These are phyloP conservation scores for Montipora cactus DNA, from an alignment of 64 coral and sea anemone genomes.

Conservation along the genomic window DNA sequence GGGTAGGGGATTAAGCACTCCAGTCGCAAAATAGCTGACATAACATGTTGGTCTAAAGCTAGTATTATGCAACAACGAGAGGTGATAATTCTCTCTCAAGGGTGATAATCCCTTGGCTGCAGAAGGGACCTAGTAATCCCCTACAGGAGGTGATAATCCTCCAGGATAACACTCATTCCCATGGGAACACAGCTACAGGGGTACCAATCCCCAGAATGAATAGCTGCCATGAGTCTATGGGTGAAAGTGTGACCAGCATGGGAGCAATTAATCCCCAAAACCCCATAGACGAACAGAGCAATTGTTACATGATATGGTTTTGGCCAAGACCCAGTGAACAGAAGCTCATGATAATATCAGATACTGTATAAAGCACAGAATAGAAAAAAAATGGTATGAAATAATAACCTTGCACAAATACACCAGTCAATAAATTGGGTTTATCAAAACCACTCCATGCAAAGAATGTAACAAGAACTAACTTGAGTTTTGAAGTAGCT, in stretches of 20 bases:
- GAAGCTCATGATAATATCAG: too few species aligned
- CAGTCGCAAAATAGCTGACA: conserved; percentile 20
- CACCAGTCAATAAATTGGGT: too few species aligned
- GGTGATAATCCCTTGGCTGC: too few species aligned
- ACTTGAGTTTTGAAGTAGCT: conserved; percentile 1
- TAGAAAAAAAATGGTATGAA: too few species aligned
- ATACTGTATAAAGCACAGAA: too few species aligned
- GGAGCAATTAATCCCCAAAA: conserved; percentile 1
- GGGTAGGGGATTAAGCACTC: conserved; percentile 42
- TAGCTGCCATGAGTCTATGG: conserved; percentile 6
- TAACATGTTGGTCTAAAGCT: conserved; percentile 33
- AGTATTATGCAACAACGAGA: conserved; percentile 33
- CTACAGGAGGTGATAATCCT: conserved; percentile 40
- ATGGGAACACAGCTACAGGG: conserved; percentile 36
- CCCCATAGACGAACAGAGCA: neutral
- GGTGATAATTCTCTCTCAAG: neutral
- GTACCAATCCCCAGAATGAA: conserved; percentile 13
- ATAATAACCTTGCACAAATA: too few species aligned
- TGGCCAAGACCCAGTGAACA: too few species aligned
- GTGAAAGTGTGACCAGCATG: too few species aligned
- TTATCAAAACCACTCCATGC: neutral
- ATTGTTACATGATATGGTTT: too few species aligned
- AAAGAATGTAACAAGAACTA: neutral
- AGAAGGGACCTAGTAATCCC: conserved; percentile 22
- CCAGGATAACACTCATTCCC: neutral